Base-by-base conservation (phyloP, 2,797 vertebrate genomes). In the Enteromius argenteus region DNA sequence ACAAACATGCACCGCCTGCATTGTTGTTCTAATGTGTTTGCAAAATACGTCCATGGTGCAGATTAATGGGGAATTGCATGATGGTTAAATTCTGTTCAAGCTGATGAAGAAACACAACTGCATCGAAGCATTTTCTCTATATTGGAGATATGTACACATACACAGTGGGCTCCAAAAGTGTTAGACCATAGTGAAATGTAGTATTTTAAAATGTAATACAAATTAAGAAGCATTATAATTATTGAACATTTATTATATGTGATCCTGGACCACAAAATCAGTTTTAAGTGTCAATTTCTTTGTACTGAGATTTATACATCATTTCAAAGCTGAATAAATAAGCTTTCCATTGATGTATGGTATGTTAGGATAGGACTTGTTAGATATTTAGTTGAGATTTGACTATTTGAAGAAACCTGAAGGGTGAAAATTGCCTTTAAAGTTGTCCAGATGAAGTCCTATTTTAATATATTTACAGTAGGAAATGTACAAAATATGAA, bases 21-120 rank as follows among this genome's bases (percentile, higher is more conserved):
- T 85, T 85, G 79, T 76, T 39, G 84, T 39, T 19, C 80, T 87
- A 87, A 86, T 80, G 79, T 84, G 80, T 79, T 75, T 76, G 81
- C 79, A 49, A 68, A 86, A 80, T 42, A 72, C 2, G 78, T 69
- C 17, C 19, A 49, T 19, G 23, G 17, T 67, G 80, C 64, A 71
- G 44, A 84, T 85, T 86, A 87, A 86, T 60, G 9, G 58, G 68
- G 51, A 81, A 84, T 56, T 84, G 84, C 75, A 42, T n/a, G 21
- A 78, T 53, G 66, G 74, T 19, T 74, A 23, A 80, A 62, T 23
- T 39, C 49, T 49, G 13, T 58, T 51, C 71, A 42, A 14, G 30
- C 78, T 74, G 68, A 84, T 62, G 66, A 46, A 72, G 66, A 71
- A 82, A 78, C 66, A 44, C 17, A 53, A 53, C 23, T 51, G 62